Evolutionary conservation across 37 sponge, comb jelly and placozoan species (phyloP).

Genomic region (Tethya wilhelma): DNA sequence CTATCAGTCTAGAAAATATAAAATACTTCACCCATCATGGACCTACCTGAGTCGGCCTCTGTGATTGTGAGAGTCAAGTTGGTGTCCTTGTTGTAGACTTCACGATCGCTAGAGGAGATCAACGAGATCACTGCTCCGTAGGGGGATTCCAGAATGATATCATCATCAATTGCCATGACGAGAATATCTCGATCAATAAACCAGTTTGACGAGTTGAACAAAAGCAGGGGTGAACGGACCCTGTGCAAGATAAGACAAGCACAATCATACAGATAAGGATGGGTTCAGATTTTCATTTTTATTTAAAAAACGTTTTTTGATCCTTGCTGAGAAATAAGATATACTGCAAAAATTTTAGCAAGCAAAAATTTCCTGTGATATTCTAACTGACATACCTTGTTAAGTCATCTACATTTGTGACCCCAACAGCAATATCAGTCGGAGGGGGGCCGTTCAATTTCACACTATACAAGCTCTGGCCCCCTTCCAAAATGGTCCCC

Average conservation of each 20-base stretch:
- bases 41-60: slow-evolving; percentile 77
- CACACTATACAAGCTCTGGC: slow-evolving; percentile 39
- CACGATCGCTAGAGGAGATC: background rate
- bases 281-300: no score
- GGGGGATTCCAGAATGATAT: slow-evolving; percentile 70
- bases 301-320: no score
- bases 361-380: no score
- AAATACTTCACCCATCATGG: background rate
- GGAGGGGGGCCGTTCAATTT: slow-evolving; percentile 61
- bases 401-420: slow-evolving; percentile 32
- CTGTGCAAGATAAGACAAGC: no score
- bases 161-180: slow-evolving; percentile 80
- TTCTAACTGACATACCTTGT: slow-evolving; percentile 49
- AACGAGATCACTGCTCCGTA: slow-evolving; percentile 53
- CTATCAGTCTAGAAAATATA: background rate
- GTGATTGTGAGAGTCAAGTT: slow-evolving; percentile 51
- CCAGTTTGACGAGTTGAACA: slow-evolving; percentile 83
- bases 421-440: slow-evolving; percentile 19
- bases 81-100: background rate
- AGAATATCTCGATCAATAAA: slow-evolving; percentile 42
- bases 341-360: background rate
- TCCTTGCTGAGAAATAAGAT: no score
- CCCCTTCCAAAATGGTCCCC: slow-evolving; percentile 54
- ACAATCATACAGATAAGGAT: no score
- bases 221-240: slow-evolving; percentile 18